Conservation (phyloP, 2,888 invertebrate genomes). For the Metalampra italica region DNA sequence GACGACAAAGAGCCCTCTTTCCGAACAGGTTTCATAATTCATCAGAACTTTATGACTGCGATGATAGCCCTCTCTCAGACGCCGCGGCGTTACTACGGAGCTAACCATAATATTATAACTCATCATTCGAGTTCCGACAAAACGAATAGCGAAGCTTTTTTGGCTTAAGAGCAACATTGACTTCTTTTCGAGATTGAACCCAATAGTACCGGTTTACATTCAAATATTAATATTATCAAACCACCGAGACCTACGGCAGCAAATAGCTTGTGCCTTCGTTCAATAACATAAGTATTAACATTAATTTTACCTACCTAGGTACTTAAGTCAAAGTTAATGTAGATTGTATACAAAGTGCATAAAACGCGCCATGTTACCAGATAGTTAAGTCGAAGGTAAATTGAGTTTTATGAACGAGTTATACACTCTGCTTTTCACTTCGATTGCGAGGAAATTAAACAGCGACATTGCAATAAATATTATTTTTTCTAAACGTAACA, state of each 20-base stretch:
- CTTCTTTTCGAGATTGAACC: too few relatives aligned
- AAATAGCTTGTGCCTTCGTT: conserved; percentile 10
- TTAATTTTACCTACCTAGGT: neutral
- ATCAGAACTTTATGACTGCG: conserved; percentile 20
- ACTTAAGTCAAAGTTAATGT: too few relatives aligned
- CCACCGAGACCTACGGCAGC: conserved; percentile 18
- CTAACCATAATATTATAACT: conserved; percentile 2
- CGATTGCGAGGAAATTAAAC: too few relatives aligned
- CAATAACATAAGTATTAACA: conserved; percentile 5
- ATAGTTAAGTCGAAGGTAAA: too few relatives aligned
- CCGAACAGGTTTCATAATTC: conserved; percentile 22
- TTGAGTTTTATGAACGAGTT: too few relatives aligned
- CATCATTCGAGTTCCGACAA: neutral
- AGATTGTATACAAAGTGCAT: too few relatives aligned
- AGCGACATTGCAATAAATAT: too few relatives aligned
- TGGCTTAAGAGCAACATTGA: too few relatives aligned
- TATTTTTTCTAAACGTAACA: too few relatives aligned
- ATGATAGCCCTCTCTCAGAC: conserved; percentile 20
- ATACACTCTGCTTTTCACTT: too few relatives aligned
- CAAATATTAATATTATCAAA: conserved; percentile 26
- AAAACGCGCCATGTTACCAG: too few relatives aligned
- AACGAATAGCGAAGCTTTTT: too few relatives aligned
- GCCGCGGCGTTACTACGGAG: conserved; percentile 13
- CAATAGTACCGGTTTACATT: conserved; percentile 5
- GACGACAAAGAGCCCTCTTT: conserved; percentile 10